These are phyloP conservation scores for Frankliniella intonsa DNA, from an alignment of 2,888 invertebrate species.

Conservation along the genomic window DNA sequence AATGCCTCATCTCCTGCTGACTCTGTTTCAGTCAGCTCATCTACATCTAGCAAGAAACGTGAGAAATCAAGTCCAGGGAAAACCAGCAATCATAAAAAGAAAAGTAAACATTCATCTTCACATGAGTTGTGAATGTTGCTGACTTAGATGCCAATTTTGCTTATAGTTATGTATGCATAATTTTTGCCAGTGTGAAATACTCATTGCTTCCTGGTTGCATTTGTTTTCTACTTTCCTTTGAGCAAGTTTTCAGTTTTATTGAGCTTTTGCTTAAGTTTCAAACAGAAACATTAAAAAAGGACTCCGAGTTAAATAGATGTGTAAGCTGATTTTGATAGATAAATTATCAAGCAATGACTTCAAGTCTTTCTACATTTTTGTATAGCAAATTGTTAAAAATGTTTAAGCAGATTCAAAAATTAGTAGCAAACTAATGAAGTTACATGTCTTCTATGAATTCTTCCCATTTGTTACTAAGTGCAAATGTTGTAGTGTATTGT, in stretches of 20 bases:
- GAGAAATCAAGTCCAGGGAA: constrained; percentile 17
- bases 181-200: not conserved
- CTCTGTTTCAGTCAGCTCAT: constrained; percentile 2
- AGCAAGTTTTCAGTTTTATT: not conserved
- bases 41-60: not conserved
- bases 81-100: not conserved
- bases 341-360: not conserved
- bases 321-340: not conserved
- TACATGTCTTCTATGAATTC: not conserved
- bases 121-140: not conserved
- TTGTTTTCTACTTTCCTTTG: not conserved
- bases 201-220: not conserved
- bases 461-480: not conserved
- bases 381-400: not conserved
- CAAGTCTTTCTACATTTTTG: not conserved
- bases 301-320: not conserved
- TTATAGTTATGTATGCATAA: not conserved
- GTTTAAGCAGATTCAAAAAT: not conserved
- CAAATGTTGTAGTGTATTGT: not conserved
- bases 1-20: not conserved
- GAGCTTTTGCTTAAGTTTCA: not conserved
- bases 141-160: not conserved
- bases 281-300: not conserved
- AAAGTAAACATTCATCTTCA: constrained; percentile 6
- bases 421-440: not conserved